These are phyloP conservation scores for Plectropomus leopardus DNA, from an alignment of 2,113 vertebrate species.

Conservation along the genomic window DNA sequence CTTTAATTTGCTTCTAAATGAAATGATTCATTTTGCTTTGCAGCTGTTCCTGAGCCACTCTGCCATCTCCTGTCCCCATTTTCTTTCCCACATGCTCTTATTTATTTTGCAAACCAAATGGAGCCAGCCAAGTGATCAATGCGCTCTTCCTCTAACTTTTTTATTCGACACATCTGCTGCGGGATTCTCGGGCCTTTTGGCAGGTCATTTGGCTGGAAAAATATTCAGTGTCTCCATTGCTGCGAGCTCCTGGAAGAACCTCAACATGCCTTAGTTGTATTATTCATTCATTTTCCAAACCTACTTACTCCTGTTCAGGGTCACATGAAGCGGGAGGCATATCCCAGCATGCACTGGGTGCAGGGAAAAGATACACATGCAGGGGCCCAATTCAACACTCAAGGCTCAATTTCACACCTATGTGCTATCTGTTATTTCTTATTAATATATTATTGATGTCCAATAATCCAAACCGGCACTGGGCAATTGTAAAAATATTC, in stretches of 20 bases:
- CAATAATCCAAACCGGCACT: constrained; percentile 6
- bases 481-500: constrained; percentile 29
- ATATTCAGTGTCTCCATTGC: constrained; percentile 40
- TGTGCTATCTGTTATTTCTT: not conserved
- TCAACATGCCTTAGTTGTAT: constrained; percentile 32
- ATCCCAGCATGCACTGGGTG: constrained; percentile 41
- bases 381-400: not conserved
- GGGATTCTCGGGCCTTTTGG: constrained; percentile 40
- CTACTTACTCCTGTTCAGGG: constrained; percentile 32
- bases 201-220: constrained; percentile 58
- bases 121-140: constrained; percentile 57
- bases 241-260: constrained; percentile 32
- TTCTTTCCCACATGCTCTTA: constrained; percentile 3
- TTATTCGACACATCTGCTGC: constrained; percentile 58
- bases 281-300: constrained; percentile 55
- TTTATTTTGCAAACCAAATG: constrained; percentile 62
- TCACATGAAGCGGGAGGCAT: constrained; percentile 17
- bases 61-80: constrained; percentile 13
- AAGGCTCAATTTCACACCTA: not conserved
- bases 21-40: constrained; percentile 38
- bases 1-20: constrained; percentile 41
- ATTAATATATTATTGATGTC: constrained; percentile 24
- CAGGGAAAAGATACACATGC: not conserved
- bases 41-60: constrained; percentile 27
- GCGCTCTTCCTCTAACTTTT: constrained; percentile 45